A percentile compares a stretch with the other conserved stretches of the same genome.
These are phyloP conservation scores for Galemys pyrenaicus DNA, from an alignment of 2,113 vertebrate species.

Conservation along the genomic window DNA sequence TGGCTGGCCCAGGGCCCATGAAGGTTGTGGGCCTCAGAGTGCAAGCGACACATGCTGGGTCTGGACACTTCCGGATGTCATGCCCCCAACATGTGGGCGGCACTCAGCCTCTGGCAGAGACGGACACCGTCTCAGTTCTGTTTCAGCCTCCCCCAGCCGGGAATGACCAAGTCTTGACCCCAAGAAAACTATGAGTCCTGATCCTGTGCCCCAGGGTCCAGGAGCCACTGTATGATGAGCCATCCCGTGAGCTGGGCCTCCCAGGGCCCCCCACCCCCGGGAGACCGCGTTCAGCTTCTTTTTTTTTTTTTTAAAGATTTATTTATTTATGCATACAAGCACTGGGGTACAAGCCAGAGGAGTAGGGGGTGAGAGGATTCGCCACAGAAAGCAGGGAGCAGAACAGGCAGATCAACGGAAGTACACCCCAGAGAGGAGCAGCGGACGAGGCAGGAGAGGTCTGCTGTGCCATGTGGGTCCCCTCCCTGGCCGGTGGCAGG, in stretches of 20 bases:
- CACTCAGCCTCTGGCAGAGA: not conserved
- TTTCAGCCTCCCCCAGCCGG: not conserved
- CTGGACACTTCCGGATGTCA: not conserved
- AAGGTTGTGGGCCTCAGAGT: not conserved
- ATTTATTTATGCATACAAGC: too few species aligned
- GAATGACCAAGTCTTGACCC: not conserved
- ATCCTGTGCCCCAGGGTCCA: not conserved
- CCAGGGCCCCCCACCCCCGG: not conserved
- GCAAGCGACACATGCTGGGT: fast-evolving
- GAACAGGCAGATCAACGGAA: too few species aligned
- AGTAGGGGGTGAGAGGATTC: too few species aligned
- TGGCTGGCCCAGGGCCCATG: not conserved
- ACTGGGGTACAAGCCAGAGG: too few species aligned
- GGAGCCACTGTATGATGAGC: too few species aligned
- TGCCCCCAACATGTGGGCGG: not conserved
- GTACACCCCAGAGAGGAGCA: too few species aligned
- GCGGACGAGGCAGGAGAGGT: too few species aligned
- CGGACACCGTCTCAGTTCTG: not conserved
- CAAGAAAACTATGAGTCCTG: not conserved
- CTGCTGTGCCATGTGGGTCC: too few species aligned
- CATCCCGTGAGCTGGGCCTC: not conserved
- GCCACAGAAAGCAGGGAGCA: too few species aligned
- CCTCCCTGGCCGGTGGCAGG: too few species aligned
- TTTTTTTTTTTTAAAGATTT: too few species aligned
- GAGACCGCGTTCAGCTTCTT: not conserved